Evolutionary conservation across 2,113 vertebrate species (phyloP), one percentile per base, ranked within the genome.

Genomic region (Platichthys flesus): DNA sequence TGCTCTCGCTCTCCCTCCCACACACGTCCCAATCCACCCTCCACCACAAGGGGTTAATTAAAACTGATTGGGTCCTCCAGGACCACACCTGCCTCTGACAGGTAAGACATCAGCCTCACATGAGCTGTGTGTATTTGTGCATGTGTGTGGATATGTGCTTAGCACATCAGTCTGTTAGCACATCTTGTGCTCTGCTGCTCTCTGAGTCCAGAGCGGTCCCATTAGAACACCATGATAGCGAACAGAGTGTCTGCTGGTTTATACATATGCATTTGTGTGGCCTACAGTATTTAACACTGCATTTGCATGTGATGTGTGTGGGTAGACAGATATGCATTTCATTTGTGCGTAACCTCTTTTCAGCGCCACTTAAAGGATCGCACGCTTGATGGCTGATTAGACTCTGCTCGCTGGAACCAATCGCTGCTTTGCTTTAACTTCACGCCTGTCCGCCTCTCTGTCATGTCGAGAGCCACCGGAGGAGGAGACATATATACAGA

Each of bases 81-180:
- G 93, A 91, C 79, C 89, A 92, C 93, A 94, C 93, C 93, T 93
- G 92, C 89, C 92, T 90, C 82, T 92, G 92, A 92, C 93, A 94
- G 93, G 90, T 91, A 91, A 89, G 89, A 85, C 81, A 85, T 83
- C 83, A 66, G 78, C 78, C 84, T 85, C 70, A 73, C 56, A 52
- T 73, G 78, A 84, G 76, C 63, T 0, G 37, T 79, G 76, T 77
- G 79, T 88, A 57, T 78, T 23, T 85, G 76, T 85, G 76, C 26
- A 3, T 77, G 72, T 76, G 67, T 85, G 89, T 4, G 76, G 59
- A 76, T 86, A 82, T 84, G 82, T 90, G 81, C 81, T 90, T 65
- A 86, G 81, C 78, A 78, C 78, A 76, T 85, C 72, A 61, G 58
- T 26, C 81, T 71, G 74, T 73, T 76, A 71, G 88, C 82, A 87